Evolutionary conservation across 2,888 invertebrate genomes (phyloP).

Genomic region (Zygaena filipendulae): DNA sequence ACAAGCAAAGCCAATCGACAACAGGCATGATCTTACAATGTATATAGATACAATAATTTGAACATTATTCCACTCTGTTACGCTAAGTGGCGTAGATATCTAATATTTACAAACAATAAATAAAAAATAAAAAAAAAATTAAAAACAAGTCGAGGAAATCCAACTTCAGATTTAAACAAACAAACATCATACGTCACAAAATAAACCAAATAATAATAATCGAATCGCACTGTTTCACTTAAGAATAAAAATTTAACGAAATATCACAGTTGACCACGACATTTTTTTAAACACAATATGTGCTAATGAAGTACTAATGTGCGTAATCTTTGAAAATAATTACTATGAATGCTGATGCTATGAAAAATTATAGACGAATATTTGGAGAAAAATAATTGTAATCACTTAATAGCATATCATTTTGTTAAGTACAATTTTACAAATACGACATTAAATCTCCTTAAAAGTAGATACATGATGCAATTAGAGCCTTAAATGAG

Average conservation of each 20-base stretch:
- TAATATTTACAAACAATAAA: constrained; percentile 66
- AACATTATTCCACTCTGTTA: constrained; percentile 36
- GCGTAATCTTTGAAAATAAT: too few species aligned
- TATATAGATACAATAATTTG: too few species aligned
- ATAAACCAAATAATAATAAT: constrained; percentile 35
- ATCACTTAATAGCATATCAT: constrained; percentile 37
- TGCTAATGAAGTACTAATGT: background rate
- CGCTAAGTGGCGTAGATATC: constrained; percentile 28
- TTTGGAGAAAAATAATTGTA: constrained; percentile 26
- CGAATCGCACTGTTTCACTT: constrained; percentile 44
- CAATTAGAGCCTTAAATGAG: constrained; percentile 45
- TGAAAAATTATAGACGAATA: too few species aligned
- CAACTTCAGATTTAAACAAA: constrained; percentile 30
- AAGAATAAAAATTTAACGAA: constrained; percentile 65
- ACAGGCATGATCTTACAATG: too few species aligned
- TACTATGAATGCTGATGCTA: too few species aligned
- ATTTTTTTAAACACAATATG: constrained; percentile 25
- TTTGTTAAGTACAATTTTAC: constrained; percentile 59
- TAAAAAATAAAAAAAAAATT: constrained; percentile 56
- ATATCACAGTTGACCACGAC: constrained; percentile 68
- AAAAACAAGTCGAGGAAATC: constrained; percentile 36
- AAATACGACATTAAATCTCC: constrained; percentile 54
- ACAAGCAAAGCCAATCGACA: too few species aligned
- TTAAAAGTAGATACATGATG: constrained; percentile 48
- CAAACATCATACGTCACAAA: constrained; percentile 27